phyloP scores from a whole-genome alignment of 2,797 vertebrate genomes.

The Tenualosa thibaudeaui region DNA sequence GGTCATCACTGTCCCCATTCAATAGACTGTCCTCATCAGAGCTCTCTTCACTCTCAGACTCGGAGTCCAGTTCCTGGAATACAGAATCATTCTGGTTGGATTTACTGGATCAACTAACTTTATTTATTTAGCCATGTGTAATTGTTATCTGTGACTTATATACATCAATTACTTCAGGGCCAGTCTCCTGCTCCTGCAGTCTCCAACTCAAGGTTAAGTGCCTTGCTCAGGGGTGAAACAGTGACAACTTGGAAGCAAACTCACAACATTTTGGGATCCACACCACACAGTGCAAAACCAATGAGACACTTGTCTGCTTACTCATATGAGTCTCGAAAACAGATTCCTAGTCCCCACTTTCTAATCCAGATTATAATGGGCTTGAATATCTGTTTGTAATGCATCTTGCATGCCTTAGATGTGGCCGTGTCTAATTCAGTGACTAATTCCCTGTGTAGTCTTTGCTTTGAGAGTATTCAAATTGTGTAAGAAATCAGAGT shows the following conservation, averaged over 20 bases:
- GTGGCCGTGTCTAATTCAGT: not conserved
- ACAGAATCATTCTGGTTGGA: not conserved
- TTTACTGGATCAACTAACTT: no score
- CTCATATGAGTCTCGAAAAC: not conserved
- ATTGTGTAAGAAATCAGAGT: not conserved
- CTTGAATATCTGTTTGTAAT: not conserved
- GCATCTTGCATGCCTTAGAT: not conserved
- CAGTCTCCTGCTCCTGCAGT: no score
- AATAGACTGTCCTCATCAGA: slow-evolving; percentile 42
- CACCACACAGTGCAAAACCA: no score
- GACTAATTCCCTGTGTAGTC: not conserved
- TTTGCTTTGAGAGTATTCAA: not conserved
- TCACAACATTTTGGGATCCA: no score
- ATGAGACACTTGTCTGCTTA: not conserved
- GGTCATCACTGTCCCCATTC: slow-evolving; percentile 28
- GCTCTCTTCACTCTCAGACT: slow-evolving; percentile 41
- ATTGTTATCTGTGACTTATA: no score
- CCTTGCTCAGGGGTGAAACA: no score
- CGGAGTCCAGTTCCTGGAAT: slow-evolving; percentile 50
- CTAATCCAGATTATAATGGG: not conserved
- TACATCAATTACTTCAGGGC: no score
- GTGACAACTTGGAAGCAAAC: no score
- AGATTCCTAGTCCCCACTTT: not conserved
- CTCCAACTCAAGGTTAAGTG: no score
- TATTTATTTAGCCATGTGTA: no score